A percentile compares a stretch with the other conserved stretches of the same genome.
Conservation (phyloP, 2,797 vertebrate genomes). For the Halcyon chelicuti region DNA sequence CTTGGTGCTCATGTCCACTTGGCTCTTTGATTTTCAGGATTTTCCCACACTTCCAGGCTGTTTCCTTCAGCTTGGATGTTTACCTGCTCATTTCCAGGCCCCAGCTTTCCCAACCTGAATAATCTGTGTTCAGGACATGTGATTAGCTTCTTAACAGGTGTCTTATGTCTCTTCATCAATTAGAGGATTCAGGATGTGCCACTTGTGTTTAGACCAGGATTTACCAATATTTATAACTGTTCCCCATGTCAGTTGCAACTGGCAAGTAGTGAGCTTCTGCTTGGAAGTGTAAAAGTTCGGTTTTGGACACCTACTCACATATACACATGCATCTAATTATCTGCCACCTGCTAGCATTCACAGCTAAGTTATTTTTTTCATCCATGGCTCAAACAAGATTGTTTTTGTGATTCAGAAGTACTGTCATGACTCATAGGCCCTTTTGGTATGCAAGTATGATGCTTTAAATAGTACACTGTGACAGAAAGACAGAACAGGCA, state of each 20-base stretch:
- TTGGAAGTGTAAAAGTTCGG: background rate
- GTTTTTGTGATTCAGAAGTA: constrained; percentile 61
- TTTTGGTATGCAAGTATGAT: constrained; percentile 39
- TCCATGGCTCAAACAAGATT: background rate
- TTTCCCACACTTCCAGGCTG: background rate
- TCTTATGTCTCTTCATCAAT: background rate
- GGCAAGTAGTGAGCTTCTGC: background rate
- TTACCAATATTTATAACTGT: background rate
- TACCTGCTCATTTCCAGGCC: background rate
- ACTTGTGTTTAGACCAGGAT: background rate
- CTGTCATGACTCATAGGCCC: constrained; percentile 66
- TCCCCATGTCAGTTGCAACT: background rate
- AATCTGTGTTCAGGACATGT: background rate
- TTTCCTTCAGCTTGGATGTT: background rate
- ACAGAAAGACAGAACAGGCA: background rate
- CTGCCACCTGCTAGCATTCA: background rate
- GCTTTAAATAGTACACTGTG: constrained; percentile 64
- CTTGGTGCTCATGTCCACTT: background rate
- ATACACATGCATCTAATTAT: background rate
- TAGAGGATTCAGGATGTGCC: background rate
- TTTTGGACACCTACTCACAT: background rate
- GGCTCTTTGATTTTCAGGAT: background rate
- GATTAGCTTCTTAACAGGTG: background rate
- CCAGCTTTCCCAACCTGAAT: background rate
- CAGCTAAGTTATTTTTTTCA: constrained; percentile 23